phyloP scores from a whole-genome alignment of 37 sponge, comb jelly and placozoan species.

The Crambe crambe region DNA sequence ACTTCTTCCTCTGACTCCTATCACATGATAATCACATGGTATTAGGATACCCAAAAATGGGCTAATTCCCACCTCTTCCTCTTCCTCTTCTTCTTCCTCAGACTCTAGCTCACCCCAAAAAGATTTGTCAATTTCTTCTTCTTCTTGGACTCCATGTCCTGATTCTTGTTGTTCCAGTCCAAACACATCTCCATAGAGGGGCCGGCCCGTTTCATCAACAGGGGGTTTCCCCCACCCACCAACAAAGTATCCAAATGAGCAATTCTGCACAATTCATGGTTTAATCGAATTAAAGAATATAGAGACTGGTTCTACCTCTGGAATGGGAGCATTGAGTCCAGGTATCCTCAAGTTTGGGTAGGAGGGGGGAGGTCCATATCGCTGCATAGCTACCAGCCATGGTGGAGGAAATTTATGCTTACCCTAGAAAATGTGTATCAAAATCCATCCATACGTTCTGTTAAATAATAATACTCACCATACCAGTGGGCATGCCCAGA shows the following conservation, averaged over 20 bases:
- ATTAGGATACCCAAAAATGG: not conserved
- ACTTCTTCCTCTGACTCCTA: slow-evolving; percentile 57
- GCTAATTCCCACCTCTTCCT: slow-evolving; percentile 64
- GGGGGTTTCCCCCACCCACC: slow-evolving; percentile 99
- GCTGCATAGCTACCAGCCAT: slow-evolving; percentile 99
- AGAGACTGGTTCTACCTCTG: slow-evolving; percentile 68
- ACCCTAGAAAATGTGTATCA: slow-evolving; percentile 32
- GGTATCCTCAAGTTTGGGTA: slow-evolving; percentile 94
- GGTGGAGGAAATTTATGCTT: slow-evolving; percentile 93
- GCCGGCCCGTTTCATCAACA: slow-evolving; percentile 95
- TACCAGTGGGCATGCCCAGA: slow-evolving; percentile 94
- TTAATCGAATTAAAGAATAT: not conserved
- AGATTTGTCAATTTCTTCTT: slow-evolving; percentile 70
- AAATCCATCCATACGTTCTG: not conserved
- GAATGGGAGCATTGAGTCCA: slow-evolving; percentile 96
- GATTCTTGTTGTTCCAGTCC: slow-evolving; percentile 78
- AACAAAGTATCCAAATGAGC: slow-evolving; percentile 91
- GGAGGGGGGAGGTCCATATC: slow-evolving; percentile 99
- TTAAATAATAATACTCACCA: slow-evolving; percentile 34
- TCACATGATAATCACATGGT: slow-evolving; percentile 20
- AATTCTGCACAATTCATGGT: slow-evolving; percentile 39
- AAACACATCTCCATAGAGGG: slow-evolving; percentile 99
- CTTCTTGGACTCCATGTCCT: slow-evolving; percentile 33
- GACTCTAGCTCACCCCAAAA: slow-evolving; percentile 97
- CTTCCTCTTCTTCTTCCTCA: slow-evolving; percentile 80